A percentile compares a stretch with the other conserved stretches of the same genome.
These are phyloP conservation scores for Bothrops jararaca DNA, from an alignment of 2,113 vertebrate species.

Conservation along the genomic window DNA sequence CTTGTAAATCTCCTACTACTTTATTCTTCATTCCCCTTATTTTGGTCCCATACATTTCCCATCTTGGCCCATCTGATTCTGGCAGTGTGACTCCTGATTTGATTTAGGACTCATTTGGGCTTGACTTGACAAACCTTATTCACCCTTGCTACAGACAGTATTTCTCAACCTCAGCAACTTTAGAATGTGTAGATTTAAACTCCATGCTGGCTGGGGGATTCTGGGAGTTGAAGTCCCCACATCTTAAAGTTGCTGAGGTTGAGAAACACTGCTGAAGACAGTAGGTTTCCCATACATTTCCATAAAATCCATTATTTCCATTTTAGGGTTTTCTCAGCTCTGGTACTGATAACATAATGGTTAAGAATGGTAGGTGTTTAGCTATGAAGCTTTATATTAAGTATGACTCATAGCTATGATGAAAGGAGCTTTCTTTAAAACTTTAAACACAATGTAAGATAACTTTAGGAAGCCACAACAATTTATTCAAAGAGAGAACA, in stretches of 20 bases:
- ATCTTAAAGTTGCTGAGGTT: background rate
- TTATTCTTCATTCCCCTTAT: background rate
- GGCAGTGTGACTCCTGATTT: background rate
- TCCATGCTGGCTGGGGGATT: too few relatives aligned
- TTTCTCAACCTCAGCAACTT: background rate
- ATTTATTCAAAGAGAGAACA: background rate
- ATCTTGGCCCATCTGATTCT: background rate
- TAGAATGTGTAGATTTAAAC: background rate
- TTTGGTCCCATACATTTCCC: background rate
- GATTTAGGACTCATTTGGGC: background rate
- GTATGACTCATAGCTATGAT: background rate
- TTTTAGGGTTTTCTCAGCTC: background rate
- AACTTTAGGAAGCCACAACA: background rate
- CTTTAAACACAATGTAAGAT: background rate
- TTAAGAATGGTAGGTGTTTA: background rate
- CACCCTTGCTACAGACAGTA: background rate
- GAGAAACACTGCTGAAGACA: background rate
- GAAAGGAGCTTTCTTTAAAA: background rate
- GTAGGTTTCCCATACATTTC: background rate
- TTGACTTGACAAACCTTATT: background rate
- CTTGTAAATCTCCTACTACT: background rate
- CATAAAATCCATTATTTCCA: background rate
- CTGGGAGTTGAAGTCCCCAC: background rate
- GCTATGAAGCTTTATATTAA: background rate
- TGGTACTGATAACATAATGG: background rate